Base-by-base conservation (phyloP, 1,140 invertebrate genomes). In the Bombus huntii region DNA sequence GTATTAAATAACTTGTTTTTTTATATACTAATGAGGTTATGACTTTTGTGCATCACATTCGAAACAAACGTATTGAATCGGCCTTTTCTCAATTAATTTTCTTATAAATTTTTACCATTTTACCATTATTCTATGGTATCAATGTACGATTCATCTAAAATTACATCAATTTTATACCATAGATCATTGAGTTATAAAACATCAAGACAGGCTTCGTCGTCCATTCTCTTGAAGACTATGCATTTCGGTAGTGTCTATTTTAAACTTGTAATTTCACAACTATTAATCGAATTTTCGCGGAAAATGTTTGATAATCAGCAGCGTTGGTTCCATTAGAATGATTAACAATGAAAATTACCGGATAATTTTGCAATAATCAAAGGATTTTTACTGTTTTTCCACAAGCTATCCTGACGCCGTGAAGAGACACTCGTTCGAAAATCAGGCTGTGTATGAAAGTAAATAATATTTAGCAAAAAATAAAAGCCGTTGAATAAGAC, bases 331-430 rank as follows among this genome's bases (percentile, higher is more conserved):
- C 31, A 68, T 13, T 70, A 78, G 31, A 25, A 80, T 76, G 37
- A 42, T 80, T 72, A 34, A 15, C 10, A 25, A 34, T 28, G 15
- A 6, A n/a, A 37, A 66, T 25, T 44, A 6, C 1, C 9, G 22
- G 42, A 0, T 0, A 76, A 85, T 37, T 25, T 47, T 18, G 0
- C 4, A 15, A 34, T 73, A 88, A 88, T 85, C 59, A 25, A 37
- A 53, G 22, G 57, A 47, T 80, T 88, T 84, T 88, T 47, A 28
- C 12, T 85, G 44, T 85, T 88, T 88, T 88, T 88, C 86, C 71
- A 37, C 42, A 34, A 42, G 62, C 65, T 76, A 57, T 53, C 53
- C 75, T 37, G 68, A 62, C 70, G 13, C 34, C 18, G 62, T 37
- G 42, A 85, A 80, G 62, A 80, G 82, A 88, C 81, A 62, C 53